These are phyloP conservation scores for Silvanus unidentatus DNA, from an alignment of 2,888 invertebrate species.

Conservation along the genomic window DNA sequence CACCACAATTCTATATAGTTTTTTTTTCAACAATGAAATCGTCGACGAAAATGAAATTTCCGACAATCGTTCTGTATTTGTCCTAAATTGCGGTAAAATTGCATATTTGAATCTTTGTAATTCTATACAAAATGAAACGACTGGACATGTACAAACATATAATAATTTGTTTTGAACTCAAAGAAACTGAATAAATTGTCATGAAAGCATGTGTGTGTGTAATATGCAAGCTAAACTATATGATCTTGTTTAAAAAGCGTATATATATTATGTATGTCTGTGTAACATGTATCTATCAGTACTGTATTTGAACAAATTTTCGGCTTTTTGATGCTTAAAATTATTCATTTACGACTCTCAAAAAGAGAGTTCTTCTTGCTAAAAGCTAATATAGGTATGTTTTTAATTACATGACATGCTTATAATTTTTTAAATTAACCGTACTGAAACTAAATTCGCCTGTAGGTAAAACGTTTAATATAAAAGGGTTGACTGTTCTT, in stretches of 20 bases:
- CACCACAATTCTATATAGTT: no score
- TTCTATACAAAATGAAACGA: slow-evolving; percentile 35
- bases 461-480: slow-evolving; percentile 25
- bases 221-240: slow-evolving; percentile 13
- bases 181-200: slow-evolving; percentile 40
- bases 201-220: slow-evolving; percentile 34
- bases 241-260: background rate
- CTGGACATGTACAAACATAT: slow-evolving; percentile 31
- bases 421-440: slow-evolving; percentile 41
- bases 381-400: slow-evolving; percentile 36
- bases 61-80: slow-evolving; percentile 24
- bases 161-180: slow-evolving; percentile 34
- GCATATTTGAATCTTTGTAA: slow-evolving; percentile 37
- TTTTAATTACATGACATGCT: slow-evolving; percentile 40
- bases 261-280: background rate
- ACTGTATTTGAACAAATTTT: background rate
- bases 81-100: slow-evolving; percentile 30
- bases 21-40: no score
- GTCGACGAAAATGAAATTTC: slow-evolving; percentile 3
- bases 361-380: slow-evolving; percentile 24
- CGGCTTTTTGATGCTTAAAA: slow-evolving; percentile 36
- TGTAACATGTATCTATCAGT: no score
- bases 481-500: slow-evolving; percentile 24
- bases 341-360: slow-evolving; percentile 36
- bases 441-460: slow-evolving; percentile 29